Base-by-base conservation (phyloP, 2,113 vertebrate genomes). In the Aptenodytes patagonicus region DNA sequence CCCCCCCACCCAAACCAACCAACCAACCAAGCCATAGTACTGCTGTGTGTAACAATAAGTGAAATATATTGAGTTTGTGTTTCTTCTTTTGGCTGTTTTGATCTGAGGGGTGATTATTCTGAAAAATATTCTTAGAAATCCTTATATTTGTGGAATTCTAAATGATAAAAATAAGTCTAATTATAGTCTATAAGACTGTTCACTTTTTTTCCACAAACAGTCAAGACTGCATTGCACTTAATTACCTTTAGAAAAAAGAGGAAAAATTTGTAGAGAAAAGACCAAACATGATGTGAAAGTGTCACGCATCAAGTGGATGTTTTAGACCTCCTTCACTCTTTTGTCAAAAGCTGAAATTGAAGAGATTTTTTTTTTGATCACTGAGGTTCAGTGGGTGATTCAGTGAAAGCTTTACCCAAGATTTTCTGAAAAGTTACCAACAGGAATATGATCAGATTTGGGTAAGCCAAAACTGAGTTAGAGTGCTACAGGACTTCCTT, bases 241-340 rank as follows among this genome's bases (percentile, higher is more conserved):
- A 90, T 95, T 58, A 92, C 34, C 77, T 87, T 86, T 77, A 64
- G 73, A 88, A 96, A 96, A 77, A 71, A 90, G 86, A 89, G 82
- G 13, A 71, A 28, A 82, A 25, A 62, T 85, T 90, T 80, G 11
- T 75, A 25, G 51, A 76, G 70, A 55, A 92, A 95, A 66, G 38
- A 75, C 10, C 12, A 95, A 91, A 65, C 10, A 47, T 40, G 40
- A 61, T 6, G 7, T 76, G 20, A 55, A 94, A 52, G 52, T 78
- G n/a, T 87, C 80, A 87, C 4, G 0, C 11, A 5, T 46, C 31
- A 84, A 80, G 61, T 28, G 77, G 29, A 44, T 79, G 32, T 49
- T 93, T 95, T 86, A 89, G 40, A 62, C 29, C 68, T 92, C 82
- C 62, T 96, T 92, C 80, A 54, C 34, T 95, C 54, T 94, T 95